A percentile compares a stretch with the other conserved stretches of the same genome.
Evolutionary conservation across 2,888 invertebrate genomes (phyloP).

Genomic region (Caenorhabditis becei): DNA sequence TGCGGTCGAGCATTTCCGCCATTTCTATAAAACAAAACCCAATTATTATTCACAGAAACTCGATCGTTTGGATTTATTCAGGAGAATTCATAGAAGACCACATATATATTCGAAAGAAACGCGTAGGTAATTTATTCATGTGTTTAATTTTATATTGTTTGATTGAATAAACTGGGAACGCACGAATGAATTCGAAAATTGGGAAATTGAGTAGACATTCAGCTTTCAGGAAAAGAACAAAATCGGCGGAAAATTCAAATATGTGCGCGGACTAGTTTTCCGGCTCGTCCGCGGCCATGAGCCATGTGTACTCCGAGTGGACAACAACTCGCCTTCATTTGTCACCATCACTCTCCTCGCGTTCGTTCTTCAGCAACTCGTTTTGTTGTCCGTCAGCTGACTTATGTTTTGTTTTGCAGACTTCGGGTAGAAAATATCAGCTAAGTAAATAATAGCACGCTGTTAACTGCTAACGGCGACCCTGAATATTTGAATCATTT

Average conservation of each 20-base stretch:
- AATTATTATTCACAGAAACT: too few relatives aligned
- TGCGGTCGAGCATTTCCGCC: conserved; percentile 67
- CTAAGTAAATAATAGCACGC: conserved; percentile 41
- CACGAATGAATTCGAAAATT: too few relatives aligned
- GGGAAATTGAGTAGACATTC: too few relatives aligned
- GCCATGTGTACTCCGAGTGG: conserved; percentile 33
- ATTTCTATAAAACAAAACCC: conserved; percentile 38
- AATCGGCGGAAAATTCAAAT: conserved; percentile 11
- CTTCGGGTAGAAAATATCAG: conserved; percentile 24
- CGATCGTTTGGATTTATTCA: too few relatives aligned
- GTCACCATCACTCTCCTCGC: conserved; percentile 21
- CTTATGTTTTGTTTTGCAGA: conserved; percentile 42
- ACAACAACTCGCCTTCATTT: conserved; percentile 18
- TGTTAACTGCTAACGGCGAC: conserved; percentile 24
- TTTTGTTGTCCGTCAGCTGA: conserved; percentile 26
- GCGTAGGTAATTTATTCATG: too few relatives aligned
- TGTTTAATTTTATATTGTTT: too few relatives aligned
- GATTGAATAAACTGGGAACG: too few relatives aligned
- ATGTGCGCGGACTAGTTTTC: conserved; percentile 1
- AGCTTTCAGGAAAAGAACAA: too few relatives aligned
- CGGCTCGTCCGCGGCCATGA: conserved; percentile 12
- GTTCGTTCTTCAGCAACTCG: background rate
- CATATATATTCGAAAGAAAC: too few relatives aligned
- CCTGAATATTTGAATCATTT: conserved; percentile 53
- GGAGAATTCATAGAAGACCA: too few relatives aligned